Conservation (phyloP, 2,888 invertebrate genomes). For the Dromius quadrimaculatus region DNA sequence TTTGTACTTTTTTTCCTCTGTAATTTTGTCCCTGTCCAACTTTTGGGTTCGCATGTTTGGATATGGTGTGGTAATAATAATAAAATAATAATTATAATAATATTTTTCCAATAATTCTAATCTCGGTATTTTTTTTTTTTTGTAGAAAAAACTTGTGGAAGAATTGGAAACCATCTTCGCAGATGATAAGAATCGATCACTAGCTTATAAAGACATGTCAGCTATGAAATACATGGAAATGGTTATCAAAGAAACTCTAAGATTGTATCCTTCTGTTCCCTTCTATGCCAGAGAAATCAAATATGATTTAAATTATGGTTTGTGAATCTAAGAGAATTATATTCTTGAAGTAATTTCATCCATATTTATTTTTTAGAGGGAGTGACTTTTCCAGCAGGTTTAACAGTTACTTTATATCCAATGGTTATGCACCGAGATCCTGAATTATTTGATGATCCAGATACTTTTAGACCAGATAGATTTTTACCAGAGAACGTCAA, state of each 20-base stretch:
- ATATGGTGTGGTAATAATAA: no score
- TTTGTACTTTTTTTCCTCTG: no score
- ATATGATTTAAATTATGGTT: constrained; percentile 63
- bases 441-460: constrained; percentile 69
- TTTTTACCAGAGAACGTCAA: constrained; percentile 65
- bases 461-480: constrained; percentile 70
- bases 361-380: constrained; percentile 56
- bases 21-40: neutral
- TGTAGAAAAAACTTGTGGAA: constrained; percentile 60
- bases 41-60: no score
- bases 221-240: constrained; percentile 71
- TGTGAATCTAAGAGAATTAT: neutral
- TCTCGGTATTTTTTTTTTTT: neutral
- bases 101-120: neutral
- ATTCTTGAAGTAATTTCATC: constrained; percentile 32
- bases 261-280: constrained; percentile 70
- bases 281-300: constrained; percentile 65
- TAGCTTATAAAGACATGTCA: constrained; percentile 64
- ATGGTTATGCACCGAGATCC: constrained; percentile 68
- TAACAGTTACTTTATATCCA: constrained; percentile 65
- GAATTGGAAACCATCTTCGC: constrained; percentile 64
- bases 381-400: constrained; percentile 62
- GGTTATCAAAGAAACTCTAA: constrained; percentile 69
- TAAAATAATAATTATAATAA: neutral
- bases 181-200: constrained; percentile 55